Evolutionary conservation across 2,888 invertebrate genomes (phyloP), one percentile per base, ranked within the genome.

Genomic region (Eumacrocentrus americanus): DNA sequence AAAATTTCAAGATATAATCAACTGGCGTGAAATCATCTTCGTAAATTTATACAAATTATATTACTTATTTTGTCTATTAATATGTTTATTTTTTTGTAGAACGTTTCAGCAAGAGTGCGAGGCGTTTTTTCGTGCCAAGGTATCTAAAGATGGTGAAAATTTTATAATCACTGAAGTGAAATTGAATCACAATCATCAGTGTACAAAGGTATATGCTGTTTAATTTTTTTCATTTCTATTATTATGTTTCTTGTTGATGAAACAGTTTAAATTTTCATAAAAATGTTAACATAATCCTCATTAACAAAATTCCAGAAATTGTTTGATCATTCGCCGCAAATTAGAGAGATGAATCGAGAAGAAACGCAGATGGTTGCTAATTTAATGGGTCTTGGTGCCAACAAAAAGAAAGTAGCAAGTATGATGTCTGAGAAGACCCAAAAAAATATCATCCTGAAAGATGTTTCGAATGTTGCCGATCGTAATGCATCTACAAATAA

Each of bases 51-150:
- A n/a, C n/a, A n/a, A n/a, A n/a, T n/a, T 9, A 29, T 29, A 29
- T 29, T 4, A 29, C 9, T 47, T 47, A 57, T 61, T 37, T 46
- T 56, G 48, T 23, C 12, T 37, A 37, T 22, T 18, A n/a, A 50
- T n/a, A 50, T 22, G 40, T 38, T 61, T 29, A 47, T 14, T 29
- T 29, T 9, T 9, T 29, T 29, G 29, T 9, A 60, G 60, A 12
- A 60, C 58, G 11, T 64, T 50, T 34, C 57, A 62, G 22, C 38
- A 59, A 14, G 11, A 58, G n/a, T 64, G 64, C 16, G n/a, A 53
- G 1, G 55, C 62, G 11, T 47, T 34, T 18, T 53, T 62, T 40
- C 22, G 25, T 2, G 14, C 62, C 3, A 25, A 11, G 11, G 44
- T 55, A 4, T 54, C 9, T n/a, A 29, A 29, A 35, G 48, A 54